Evolutionary conservation across 2,113 vertebrate species (phyloP), one percentile per base, ranked within the genome.

Genomic region (Hemichromis elongatus): DNA sequence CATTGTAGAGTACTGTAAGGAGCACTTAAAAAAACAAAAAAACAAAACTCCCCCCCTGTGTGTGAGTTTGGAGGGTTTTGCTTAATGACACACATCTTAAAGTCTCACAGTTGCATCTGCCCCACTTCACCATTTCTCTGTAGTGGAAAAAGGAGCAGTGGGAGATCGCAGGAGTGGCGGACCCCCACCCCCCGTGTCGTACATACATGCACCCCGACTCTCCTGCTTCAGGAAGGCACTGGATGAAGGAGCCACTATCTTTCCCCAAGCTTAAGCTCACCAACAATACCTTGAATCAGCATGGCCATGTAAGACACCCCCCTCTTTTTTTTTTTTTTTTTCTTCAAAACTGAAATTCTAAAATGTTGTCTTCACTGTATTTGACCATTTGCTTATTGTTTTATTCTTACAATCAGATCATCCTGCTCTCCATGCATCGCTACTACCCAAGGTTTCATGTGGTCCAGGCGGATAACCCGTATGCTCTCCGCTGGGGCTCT

Each of bases 221-320:
- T 4, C 97, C 98, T 5, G 97, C 98, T 14, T 93, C 94, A 19
- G 98, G 97, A 59, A 96, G 95, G 81, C 97, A 98, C 93, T 98
- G 98, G 98, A 98, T 98, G 98, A 98, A 97, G 59, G 97, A 97
- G 81, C 77, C 97, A 0, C 81, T 97, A n/a, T 96, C 97, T 37
- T 98, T 98, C 90, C 97, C 97, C 59, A 97, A 97, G 45, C 93
- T 98, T 85, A 98, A 98, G 88, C 96, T 98, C 88, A 98, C 97
- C 55, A 98, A 98, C 95, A 97, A 98, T 94, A 97, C 97, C 3
- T 84, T 98, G 85, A 97, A 98, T 87, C 97, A 98, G 77, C 96
- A 97, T 0, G 97, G 97, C 8, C 97, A 98, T 9, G 97, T 97
- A 90, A 91, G 96, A 50, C 14, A 1, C 4, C 5, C 2, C 8